Percentiles rank a stretch among this genome's conserved stretches.
Evolutionary conservation across 2,113 vertebrate species (phyloP).

Genomic region (Brachyistius frenatus): DNA sequence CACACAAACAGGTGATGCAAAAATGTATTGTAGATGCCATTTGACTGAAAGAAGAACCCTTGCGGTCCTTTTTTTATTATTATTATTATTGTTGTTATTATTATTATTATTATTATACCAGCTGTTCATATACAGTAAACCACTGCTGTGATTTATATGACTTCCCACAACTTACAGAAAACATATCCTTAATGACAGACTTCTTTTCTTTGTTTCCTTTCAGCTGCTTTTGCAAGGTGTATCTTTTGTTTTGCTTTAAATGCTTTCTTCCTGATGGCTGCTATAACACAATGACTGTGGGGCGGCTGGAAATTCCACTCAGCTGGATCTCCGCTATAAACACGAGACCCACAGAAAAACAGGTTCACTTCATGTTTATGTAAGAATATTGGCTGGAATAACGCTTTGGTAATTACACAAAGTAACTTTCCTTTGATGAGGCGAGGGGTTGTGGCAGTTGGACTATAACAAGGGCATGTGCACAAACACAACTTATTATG

Average conservation of each 20-base stretch:
- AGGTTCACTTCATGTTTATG: slow-evolving; percentile 8
- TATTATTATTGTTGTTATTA: too few species aligned
- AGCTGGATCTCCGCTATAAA: background rate
- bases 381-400: background rate
- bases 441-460: background rate
- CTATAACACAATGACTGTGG: slow-evolving; percentile 21
- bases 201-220: slow-evolving; percentile 43
- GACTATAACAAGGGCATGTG: background rate
- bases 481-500: background rate
- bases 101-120: background rate
- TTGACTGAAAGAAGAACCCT: background rate
- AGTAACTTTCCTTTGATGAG: background rate
- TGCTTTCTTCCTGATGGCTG: slow-evolving; percentile 54
- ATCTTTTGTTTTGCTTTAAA: slow-evolving; percentile 49
- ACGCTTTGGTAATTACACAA: background rate
- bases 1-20: background rate
- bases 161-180: background rate
- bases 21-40: background rate
- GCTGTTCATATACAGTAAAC: background rate
- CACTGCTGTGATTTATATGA: background rate
- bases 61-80: too few species aligned
- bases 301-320: slow-evolving; percentile 70
- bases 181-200: background rate
- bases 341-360: background rate
- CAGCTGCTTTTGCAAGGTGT: slow-evolving; percentile 30